phyloP scores from a whole-genome alignment of 2,888 invertebrate species.

The Zygothrica quintamaculata region DNA sequence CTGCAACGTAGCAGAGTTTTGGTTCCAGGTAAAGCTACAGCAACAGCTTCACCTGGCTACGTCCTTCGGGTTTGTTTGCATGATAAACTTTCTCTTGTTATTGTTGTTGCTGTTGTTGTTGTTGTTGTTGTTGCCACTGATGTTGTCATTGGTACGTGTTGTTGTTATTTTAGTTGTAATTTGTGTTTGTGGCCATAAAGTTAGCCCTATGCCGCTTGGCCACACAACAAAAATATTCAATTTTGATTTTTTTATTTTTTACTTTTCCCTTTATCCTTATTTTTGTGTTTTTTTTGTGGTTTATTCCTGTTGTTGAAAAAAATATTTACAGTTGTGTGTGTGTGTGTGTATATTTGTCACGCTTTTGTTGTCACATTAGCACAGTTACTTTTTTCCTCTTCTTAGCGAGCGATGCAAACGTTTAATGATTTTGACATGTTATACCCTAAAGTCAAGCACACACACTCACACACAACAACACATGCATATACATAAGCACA shows the following conservation, averaged over 20 bases:
- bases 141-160: conserved; percentile 32
- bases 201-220: conserved; percentile 51
- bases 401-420: conserved; percentile 20
- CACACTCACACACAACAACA: conserved; percentile 15
- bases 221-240: conserved; percentile 57
- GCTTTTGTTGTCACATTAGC: conserved; percentile 55
- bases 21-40: conserved; percentile 1
- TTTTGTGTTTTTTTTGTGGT: conserved; percentile 6
- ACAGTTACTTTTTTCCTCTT: too few relatives aligned
- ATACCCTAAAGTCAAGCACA: conserved; percentile 10
- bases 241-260: too few relatives aligned
- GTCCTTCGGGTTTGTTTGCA: conserved; percentile 58
- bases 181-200: conserved; percentile 75
- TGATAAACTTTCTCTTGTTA: conserved; percentile 57
- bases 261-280: conserved; percentile 23
- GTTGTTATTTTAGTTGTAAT: conserved; percentile 61
- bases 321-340: conserved; percentile 60
- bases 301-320: conserved; percentile 23
- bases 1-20: conserved; percentile 16
- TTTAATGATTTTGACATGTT: conserved; percentile 47
- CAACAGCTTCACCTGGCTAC: conserved; percentile 14
- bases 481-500: not conserved
- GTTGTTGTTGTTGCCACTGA: conserved; percentile 28
- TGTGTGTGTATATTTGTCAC: conserved; percentile 44
- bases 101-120: conserved; percentile 40